Conservation (phyloP, 2,797 vertebrate species). For the Nannoperca obscura region DNA sequence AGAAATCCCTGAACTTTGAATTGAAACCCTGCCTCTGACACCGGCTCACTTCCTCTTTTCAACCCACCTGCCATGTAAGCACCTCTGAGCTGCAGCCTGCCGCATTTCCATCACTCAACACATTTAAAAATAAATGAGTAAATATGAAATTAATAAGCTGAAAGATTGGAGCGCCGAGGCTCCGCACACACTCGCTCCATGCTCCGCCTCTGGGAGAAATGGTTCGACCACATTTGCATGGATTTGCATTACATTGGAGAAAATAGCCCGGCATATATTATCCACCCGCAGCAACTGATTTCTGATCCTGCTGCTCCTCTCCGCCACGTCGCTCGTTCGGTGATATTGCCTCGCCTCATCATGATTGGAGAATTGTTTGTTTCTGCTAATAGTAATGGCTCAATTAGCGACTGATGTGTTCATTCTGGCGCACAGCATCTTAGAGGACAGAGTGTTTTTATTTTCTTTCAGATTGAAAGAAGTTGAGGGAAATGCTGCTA, state of each 20-base stretch:
- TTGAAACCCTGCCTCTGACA: conserved; percentile 65
- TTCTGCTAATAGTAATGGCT: conserved; percentile 69
- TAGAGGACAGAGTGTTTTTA: conserved; percentile 39
- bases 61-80: conserved; percentile 67
- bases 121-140: conserved; percentile 84
- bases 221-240: conserved; percentile 75
- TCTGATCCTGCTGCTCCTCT: conserved; percentile 64
- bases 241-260: conserved; percentile 18
- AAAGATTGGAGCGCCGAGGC: conserved; percentile 68
- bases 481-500: conserved; percentile 16
- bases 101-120: conserved; percentile 72
- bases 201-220: conserved; percentile 64
- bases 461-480: conserved; percentile 32
- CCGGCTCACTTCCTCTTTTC: conserved; percentile 58
- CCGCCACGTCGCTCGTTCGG: conserved; percentile 32
- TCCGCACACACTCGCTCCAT: conserved; percentile 44
- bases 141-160: conserved; percentile 85
- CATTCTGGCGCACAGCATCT: conserved; percentile 9
- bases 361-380: conserved; percentile 69
- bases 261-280: conserved; percentile 78
- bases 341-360: conserved; percentile 54
- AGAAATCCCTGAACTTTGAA: conserved; percentile 45
- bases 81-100: conserved; percentile 66
- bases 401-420: conserved; percentile 62
- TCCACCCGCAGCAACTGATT: conserved; percentile 61